phyloP scores from a whole-genome alignment of 2,113 vertebrate genomes.

The Chloroceryle aenea region DNA sequence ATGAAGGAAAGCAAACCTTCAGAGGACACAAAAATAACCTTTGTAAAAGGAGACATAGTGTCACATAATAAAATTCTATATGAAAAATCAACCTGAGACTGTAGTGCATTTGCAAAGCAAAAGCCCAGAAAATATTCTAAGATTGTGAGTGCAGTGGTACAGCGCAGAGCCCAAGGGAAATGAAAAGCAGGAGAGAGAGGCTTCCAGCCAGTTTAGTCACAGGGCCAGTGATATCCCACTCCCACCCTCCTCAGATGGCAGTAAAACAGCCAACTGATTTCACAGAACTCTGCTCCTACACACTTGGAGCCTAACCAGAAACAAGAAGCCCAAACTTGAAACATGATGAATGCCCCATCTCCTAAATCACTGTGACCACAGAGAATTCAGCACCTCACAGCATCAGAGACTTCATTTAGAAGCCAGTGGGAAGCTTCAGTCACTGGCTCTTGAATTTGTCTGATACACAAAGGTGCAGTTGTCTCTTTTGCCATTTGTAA shows the following conservation, averaged over 20 bases:
- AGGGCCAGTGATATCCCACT: not conserved
- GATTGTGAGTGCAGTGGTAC: not conserved
- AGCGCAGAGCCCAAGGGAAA: not conserved
- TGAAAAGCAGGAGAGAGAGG: not conserved
- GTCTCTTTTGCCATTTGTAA: not conserved
- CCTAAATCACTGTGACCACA: not conserved
- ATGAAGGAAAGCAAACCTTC: slow-evolving; percentile 34
- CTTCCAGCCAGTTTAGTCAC: slow-evolving; percentile 31
- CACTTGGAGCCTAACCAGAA: not conserved
- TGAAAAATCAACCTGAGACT: not conserved
- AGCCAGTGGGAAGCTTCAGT: not conserved
- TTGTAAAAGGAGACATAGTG: not conserved
- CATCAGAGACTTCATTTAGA: not conserved
- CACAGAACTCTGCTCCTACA: slow-evolving; percentile 31
- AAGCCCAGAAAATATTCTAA: not conserved
- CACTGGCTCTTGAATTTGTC: not conserved
- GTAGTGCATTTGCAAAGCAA: not conserved
- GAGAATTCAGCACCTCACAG: not conserved
- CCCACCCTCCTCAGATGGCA: not conserved
- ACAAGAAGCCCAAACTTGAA: not conserved
- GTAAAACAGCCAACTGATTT: not conserved
- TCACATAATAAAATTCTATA: not conserved
- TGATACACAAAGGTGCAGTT: not conserved
- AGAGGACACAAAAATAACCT: slow-evolving; percentile 45
- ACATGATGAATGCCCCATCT: not conserved